phyloP scores from a whole-genome alignment of 2,113 vertebrate genomes.

The Eupsittula cactorum region DNA sequence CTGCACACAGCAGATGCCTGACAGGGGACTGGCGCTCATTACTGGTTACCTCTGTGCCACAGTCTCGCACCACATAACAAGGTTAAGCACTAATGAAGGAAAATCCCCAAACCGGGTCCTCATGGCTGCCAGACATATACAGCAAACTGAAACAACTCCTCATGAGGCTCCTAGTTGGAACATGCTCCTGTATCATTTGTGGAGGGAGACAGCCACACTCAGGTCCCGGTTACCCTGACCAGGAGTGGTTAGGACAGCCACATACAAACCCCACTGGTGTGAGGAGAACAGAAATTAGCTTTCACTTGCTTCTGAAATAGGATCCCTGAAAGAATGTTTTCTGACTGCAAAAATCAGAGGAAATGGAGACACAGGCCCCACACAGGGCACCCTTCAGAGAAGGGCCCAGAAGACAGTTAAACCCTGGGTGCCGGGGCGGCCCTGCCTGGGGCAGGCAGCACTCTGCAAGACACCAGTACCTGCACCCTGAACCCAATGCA shows the following conservation, averaged over 20 bases:
- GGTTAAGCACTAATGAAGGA: neutral
- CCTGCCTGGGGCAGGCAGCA: neutral
- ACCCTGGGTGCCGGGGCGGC: neutral
- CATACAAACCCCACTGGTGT: neutral
- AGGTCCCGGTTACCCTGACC: neutral
- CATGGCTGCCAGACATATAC: rapidly evolving
- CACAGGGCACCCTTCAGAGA: neutral
- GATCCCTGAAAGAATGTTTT: neutral
- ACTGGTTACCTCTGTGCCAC: neutral
- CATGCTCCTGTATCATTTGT: rapidly evolving
- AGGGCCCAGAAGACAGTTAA: neutral
- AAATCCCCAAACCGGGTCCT: neutral
- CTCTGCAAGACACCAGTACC: neutral
- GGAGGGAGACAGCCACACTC: neutral
- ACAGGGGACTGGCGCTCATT: neutral
- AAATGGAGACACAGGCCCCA: neutral
- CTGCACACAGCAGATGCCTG: neutral
- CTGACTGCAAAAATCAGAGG: neutral
- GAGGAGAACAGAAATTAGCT: neutral
- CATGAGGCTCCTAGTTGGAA: neutral
- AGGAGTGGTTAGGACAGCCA: neutral
- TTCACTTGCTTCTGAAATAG: neutral
- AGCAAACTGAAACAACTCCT: neutral
- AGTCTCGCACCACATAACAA: neutral
- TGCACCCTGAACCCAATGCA: neutral